phyloP scores from a whole-genome alignment of 1,140 invertebrate species.

The Saccostrea cuccullata region DNA sequence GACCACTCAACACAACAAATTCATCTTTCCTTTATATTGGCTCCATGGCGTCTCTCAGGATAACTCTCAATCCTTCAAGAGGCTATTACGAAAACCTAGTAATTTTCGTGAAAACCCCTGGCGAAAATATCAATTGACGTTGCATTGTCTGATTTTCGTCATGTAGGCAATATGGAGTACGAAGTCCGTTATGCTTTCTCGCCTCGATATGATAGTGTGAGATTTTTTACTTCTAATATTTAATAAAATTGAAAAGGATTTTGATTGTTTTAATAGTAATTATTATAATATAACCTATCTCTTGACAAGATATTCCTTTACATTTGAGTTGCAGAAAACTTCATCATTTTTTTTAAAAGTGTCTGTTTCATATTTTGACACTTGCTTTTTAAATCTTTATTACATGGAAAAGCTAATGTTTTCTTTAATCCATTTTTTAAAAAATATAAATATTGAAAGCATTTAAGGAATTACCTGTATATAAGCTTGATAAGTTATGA shows the following conservation, averaged over 20 bases:
- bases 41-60: neutral
- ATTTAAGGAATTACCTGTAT: too few species aligned
- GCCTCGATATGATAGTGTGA: neutral
- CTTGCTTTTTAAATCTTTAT: too few species aligned
- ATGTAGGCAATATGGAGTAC: neutral
- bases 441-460: too few species aligned
- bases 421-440: too few species aligned
- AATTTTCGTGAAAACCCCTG: neutral
- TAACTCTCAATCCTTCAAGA: neutral
- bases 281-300: neutral
- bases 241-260: neutral
- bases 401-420: too few species aligned
- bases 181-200: neutral
- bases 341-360: too few species aligned
- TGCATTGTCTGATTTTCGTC: neutral
- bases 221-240: neutral
- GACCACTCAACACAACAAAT: neutral
- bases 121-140: neutral
- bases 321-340: neutral
- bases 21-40: neutral
- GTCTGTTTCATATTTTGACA: too few species aligned
- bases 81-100: neutral
- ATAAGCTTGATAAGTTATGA: too few species aligned
- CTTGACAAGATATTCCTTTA: neutral
- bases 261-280: neutral